A percentile compares a stretch with the other conserved stretches of the same genome.
phyloP scores from a whole-genome alignment of 2,113 vertebrate species.

The Triplophysa siluroides region DNA sequence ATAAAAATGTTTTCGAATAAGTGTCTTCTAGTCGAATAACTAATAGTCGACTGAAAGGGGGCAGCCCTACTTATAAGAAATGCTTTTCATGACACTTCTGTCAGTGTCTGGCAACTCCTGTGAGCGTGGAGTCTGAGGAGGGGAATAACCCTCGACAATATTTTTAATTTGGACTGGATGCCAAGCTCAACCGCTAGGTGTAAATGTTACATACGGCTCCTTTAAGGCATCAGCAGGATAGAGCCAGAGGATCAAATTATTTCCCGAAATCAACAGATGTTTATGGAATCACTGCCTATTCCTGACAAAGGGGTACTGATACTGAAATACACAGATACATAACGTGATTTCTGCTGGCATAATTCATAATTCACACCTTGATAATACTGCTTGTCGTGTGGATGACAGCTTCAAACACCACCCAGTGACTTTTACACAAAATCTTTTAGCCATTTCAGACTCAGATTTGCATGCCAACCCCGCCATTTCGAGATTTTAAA shows the following conservation, averaged over 20 bases:
- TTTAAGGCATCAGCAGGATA: background rate
- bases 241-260: conserved; percentile 7
- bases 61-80: no score
- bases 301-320: background rate
- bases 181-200: no score
- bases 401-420: background rate
- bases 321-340: background rate
- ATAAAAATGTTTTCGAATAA: no score
- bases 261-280: conserved; percentile 34
- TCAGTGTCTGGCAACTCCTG: no score
- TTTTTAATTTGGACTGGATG: no score
- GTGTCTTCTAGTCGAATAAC: no score
- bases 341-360: background rate
- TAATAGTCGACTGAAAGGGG: no score
- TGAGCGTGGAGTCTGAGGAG: no score
- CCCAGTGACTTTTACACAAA: background rate
- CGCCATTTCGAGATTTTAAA: background rate
- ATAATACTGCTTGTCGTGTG: background rate
- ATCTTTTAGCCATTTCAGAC: background rate
- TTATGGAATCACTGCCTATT: conserved; percentile 20
- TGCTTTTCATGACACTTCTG: no score
- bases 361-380: no score
- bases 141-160: no score
- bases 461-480: background rate
- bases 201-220: no score